phyloP scores from a whole-genome alignment of 2,888 invertebrate species.

The Calephelis perditalis region DNA sequence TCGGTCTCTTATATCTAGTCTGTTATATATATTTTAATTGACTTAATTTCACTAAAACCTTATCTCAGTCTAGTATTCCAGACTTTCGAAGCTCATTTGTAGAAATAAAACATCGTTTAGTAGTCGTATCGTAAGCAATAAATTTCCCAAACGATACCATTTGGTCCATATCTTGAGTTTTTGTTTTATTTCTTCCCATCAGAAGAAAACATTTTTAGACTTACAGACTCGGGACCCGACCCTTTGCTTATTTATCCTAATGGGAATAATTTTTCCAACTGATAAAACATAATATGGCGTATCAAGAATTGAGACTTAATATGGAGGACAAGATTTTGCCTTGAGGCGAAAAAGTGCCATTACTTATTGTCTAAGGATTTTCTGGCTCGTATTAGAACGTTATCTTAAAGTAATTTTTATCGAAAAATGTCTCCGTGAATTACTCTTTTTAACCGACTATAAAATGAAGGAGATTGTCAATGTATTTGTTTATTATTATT shows the following conservation, averaged over 20 bases:
- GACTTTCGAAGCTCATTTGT: too few relatives aligned
- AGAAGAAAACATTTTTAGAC: slow-evolving; percentile 9
- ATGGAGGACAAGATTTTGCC: not conserved
- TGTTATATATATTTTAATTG: too few relatives aligned
- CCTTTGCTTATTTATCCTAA: slow-evolving; percentile 11
- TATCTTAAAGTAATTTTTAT: not conserved
- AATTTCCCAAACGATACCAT: not conserved
- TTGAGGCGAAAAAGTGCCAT: not conserved
- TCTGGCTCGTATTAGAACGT: not conserved
- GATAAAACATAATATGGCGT: slow-evolving; percentile 8
- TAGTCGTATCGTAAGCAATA: too few relatives aligned
- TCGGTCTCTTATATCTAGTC: too few relatives aligned
- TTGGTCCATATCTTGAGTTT: slow-evolving; percentile 5
- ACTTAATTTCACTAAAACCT: too few relatives aligned
- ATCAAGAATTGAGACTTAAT: slow-evolving; percentile 6
- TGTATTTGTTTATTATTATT: too few relatives aligned
- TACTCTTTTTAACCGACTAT: too few relatives aligned
- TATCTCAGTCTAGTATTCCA: too few relatives aligned
- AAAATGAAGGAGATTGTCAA: too few relatives aligned
- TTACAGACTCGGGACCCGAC: slow-evolving; percentile 9
- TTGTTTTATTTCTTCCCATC: slow-evolving; percentile 8
- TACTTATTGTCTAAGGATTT: slow-evolving; percentile 4
- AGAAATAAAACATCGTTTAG: too few relatives aligned
- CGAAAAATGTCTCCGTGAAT: not conserved
- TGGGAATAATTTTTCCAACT: slow-evolving; percentile 11